Percentiles rank a stretch among this genome's conserved stretches.
Evolutionary conservation across 2,888 invertebrate genomes (phyloP).

Genomic region (Fabriciana adippe): DNA sequence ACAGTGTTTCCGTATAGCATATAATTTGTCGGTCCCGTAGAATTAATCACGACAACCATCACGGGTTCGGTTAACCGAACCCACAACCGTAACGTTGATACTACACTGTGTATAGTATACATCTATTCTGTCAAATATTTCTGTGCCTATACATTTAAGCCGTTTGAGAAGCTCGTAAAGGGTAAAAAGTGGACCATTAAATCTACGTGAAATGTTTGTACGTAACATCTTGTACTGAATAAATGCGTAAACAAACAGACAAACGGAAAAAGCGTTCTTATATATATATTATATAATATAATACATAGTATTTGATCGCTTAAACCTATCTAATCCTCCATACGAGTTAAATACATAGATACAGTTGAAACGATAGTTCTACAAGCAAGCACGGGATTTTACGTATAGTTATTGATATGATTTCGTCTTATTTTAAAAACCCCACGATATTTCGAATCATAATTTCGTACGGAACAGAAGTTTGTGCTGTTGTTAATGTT

Average conservation of each 20-base stretch:
- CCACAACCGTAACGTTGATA: neutral
- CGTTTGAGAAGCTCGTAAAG: slow-evolving; percentile 76
- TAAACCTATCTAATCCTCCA: slow-evolving; percentile 53
- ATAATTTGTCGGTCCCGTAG: too few relatives aligned
- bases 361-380: slow-evolving; percentile 47
- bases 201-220: slow-evolving; percentile 50
- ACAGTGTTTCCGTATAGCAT: too few relatives aligned
- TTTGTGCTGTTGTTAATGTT: slow-evolving; percentile 15
- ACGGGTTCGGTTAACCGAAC: neutral
- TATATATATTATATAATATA: slow-evolving; percentile 46
- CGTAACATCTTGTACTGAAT: slow-evolving; percentile 20
- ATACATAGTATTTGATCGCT: slow-evolving; percentile 52
- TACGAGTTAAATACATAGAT: slow-evolving; percentile 72
- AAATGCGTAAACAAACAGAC: slow-evolving; percentile 22
- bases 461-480: neutral
- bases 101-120: slow-evolving; percentile 46
- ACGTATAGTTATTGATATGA: slow-evolving; percentile 82
- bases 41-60: too few relatives aligned
- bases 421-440: slow-evolving; percentile 52
- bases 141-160: slow-evolving; percentile 81
- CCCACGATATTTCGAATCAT: slow-evolving; percentile 35
- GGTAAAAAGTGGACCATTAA: slow-evolving; percentile 57
- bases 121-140: slow-evolving; percentile 64
- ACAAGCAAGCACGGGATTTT: slow-evolving; percentile 68
- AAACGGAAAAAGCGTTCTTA: slow-evolving; percentile 10